Percentiles rank a stretch among this genome's conserved stretches.
These are phyloP conservation scores for Ciconia maguari DNA, from an alignment of 2,113 vertebrate species.

Conservation along the genomic window DNA sequence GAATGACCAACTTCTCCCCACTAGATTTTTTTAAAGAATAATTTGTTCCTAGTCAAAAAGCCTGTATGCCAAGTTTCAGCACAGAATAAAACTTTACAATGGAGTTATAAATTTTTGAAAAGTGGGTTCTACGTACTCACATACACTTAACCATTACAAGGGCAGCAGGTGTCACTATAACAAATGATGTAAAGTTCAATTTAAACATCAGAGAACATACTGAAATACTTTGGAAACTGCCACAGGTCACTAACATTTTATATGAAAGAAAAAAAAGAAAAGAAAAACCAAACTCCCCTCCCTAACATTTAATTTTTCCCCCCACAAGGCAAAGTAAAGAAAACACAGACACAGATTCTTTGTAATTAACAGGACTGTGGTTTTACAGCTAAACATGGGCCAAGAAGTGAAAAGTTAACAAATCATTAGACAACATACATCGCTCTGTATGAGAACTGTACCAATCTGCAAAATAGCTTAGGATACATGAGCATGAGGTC, in stretches of 20 bases:
- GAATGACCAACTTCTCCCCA: conserved; percentile 6
- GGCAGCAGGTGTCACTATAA: conserved; percentile 63
- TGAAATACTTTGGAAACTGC: conserved; percentile 62
- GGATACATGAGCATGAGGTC: conserved; percentile 48
- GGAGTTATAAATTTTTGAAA: conserved; percentile 49
- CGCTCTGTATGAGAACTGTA: background rate
- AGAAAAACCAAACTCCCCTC: background rate
- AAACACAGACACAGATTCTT: conserved; percentile 52
- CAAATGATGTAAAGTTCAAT: conserved; percentile 63
- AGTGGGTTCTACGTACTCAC: conserved; percentile 37
- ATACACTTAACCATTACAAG: conserved; percentile 19
- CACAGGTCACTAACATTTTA: conserved; percentile 48
- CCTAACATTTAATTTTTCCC: background rate
- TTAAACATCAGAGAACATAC: conserved; percentile 60
- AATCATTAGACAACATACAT: conserved; percentile 24
- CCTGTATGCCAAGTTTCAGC: conserved; percentile 3
- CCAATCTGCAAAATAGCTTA: conserved; percentile 39
- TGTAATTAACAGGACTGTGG: conserved; percentile 44
- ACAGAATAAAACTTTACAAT: conserved; percentile 47
- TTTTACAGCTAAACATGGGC: conserved; percentile 19
- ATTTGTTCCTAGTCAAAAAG: conserved; percentile 43
- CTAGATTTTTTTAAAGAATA: conserved; percentile 16
- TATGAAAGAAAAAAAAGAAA: background rate
- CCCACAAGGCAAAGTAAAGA: conserved; percentile 5
- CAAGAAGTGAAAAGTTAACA: conserved; percentile 54